These are phyloP conservation scores for Druon quercuslanigerum DNA, from an alignment of 1,140 invertebrate genomes.

Conservation along the genomic window DNA sequence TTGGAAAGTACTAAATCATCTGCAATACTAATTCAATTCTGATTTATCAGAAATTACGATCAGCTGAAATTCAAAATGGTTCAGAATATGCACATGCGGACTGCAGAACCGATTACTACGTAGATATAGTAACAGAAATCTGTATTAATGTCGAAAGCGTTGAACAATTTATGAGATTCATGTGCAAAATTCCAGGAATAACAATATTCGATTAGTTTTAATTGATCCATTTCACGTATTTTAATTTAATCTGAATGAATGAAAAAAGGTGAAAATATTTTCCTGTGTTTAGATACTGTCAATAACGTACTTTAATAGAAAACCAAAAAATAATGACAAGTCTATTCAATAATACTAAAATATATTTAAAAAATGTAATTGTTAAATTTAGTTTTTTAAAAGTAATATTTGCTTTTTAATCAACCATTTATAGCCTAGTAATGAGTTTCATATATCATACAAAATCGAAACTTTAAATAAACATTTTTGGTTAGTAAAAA, in stretches of 20 bases:
- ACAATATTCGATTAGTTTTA: background rate
- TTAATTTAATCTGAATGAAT: background rate
- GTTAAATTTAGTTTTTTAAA: too few species aligned
- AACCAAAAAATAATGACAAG: too few species aligned
- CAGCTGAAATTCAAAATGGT: conserved; percentile 24
- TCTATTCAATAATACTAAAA: too few species aligned
- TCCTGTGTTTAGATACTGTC: too few species aligned
- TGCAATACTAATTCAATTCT: background rate
- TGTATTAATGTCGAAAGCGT: background rate
- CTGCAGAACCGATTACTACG: background rate
- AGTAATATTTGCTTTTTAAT: too few species aligned
- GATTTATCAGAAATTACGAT: conserved; percentile 1
- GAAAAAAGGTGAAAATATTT: background rate
- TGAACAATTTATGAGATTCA: background rate
- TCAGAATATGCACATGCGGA: background rate
- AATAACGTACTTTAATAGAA: too few species aligned
- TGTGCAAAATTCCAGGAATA: background rate
- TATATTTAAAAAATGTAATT: too few species aligned
- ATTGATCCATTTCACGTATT: background rate
- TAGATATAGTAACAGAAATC: conserved; percentile 15
- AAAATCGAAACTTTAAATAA: too few species aligned
- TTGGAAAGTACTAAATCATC: background rate
- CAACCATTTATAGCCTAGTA: too few species aligned
- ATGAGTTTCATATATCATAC: too few species aligned
- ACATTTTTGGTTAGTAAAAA: too few species aligned